These are phyloP conservation scores for Anas platyrhynchos DNA, from an alignment of 2,113 vertebrate genomes.

Conservation along the genomic window DNA sequence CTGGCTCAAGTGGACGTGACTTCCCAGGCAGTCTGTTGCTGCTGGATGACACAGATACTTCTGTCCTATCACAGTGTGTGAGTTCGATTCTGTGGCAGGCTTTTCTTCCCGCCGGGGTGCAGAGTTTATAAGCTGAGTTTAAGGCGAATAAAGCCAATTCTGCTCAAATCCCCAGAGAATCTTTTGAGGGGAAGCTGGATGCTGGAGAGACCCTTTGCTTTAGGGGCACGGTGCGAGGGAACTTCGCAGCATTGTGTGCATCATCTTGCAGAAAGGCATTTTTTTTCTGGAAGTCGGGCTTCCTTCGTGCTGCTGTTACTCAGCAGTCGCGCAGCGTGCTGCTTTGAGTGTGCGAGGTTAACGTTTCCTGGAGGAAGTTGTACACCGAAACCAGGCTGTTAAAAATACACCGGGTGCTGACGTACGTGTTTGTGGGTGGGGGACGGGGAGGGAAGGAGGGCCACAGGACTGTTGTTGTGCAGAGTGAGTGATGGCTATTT, in stretches of 20 bases:
- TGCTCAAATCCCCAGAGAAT: not conserved
- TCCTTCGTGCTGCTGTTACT: not conserved
- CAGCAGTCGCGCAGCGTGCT: accelerated
- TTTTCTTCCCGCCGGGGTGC: not conserved
- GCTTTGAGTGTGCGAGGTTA: accelerated
- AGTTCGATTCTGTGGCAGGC: accelerated
- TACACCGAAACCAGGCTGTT: not conserved
- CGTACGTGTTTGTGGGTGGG: not conserved
- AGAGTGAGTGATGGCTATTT: not conserved
- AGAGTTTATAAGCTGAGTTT: not conserved
- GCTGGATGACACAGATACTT: not conserved
- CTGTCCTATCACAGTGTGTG: not conserved
- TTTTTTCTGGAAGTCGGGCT: not conserved
- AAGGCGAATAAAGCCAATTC: not conserved
- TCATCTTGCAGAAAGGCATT: not conserved
- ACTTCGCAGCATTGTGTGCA: accelerated
- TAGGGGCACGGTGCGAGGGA: accelerated
- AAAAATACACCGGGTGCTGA: not conserved
- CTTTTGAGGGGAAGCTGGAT: not conserved
- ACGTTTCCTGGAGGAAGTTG: not conserved
- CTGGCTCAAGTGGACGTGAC: not conserved
- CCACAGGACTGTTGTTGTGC: not conserved
- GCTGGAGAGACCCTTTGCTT: not conserved
- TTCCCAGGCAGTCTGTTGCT: not conserved
- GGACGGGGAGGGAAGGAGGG: not conserved